Evolutionary conservation across 2,113 vertebrate species (phyloP), one percentile per base, ranked within the genome.

Genomic region (Cyanistes caeruleus): DNA sequence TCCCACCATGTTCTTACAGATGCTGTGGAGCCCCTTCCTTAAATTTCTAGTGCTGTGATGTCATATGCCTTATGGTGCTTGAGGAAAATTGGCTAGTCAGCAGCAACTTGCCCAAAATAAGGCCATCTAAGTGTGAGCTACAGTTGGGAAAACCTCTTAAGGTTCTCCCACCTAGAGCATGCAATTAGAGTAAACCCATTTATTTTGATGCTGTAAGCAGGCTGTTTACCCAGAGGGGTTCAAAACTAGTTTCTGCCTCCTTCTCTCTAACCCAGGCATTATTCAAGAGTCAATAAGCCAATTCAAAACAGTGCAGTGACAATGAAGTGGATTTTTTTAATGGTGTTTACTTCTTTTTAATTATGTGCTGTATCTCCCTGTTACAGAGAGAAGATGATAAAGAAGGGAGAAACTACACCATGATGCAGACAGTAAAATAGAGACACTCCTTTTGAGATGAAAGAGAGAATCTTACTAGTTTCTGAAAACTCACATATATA

Each of bases 291-390:
- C 83, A 72, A 78, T 94, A 92, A 93, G 60, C 81, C 87, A 85
- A 59, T 90, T 81, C 76, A 70, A 91, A 96, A 76, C 59, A 96
- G 62, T 33, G 59, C 72, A 78, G 52, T 68, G 76, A 94, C 93
- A 90, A 56, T 52, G 64, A 90, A 44, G 73, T 78, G 33, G 72
- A 31, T 80, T 90, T 87, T 82, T 89, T 58, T 15, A 83, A 80
- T 74, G 51, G 49, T 88, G 52, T 90, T 97, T 96, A 53, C 64
- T 93, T 94, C 74, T 69, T 95, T 56, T 78, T 84, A 93, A 93
- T 67, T 63, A 82, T 91, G 65, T 39, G 89, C 70, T 90, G 18
- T 43, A 75, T 80, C 48, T 95, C 68, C 48, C 59, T 60, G 48
- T 89, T 95, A 70, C 59, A 78, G 49, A 52, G 15, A 74, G 68